Base-by-base conservation (phyloP, 2,888 invertebrate genomes). In the Timema cristinae region DNA sequence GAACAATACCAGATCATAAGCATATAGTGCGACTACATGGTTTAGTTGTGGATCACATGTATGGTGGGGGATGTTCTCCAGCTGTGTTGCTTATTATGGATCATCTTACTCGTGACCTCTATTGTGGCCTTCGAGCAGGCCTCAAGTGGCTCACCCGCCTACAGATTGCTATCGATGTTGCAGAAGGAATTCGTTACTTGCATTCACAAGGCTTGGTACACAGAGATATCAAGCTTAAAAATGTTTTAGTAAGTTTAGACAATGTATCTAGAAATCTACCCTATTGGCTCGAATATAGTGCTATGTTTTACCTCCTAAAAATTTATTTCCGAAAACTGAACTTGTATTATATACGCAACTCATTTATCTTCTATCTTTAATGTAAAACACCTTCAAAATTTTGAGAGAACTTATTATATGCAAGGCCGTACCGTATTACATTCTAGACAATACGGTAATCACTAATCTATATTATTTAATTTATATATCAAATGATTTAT, bases 131-230 rank as follows among this genome's bases (percentile, higher is more conserved):
- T 15, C 87, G 88, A 74, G 84, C 86, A 11, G 91, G 92, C 0
- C 85, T 95, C 0, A 79, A 85, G 67, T 90, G 90, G 88, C 77
- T 83, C 0, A 80, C 83, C 48, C 81, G 92, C 74, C 85, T 92
- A 79, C 85, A 90, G 79, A 88, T 95, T 70, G 89, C 93, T 2
- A 86, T 91, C 67, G 94, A 95, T 79, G 94, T 95, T 7, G 89
- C 94, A 0, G 91, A 94, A 81, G 94, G 94, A 6, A 93, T 95
- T 78, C 87, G 95, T 68, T 95, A 92, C 84, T 88, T 95, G 7
- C 95, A 95, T 83, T 92, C 93, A 1, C 90, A 93, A 79, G 95
- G 95, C 0, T 86, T 95, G 8, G 92, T 95, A 6, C 95, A 95
- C 81, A 86, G 95, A 74, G 95, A 95, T 82, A 91, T 95, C 73